Evolutionary conservation across 1,140 invertebrate genomes (phyloP).

Genomic region (Saxidomus purpurata): DNA sequence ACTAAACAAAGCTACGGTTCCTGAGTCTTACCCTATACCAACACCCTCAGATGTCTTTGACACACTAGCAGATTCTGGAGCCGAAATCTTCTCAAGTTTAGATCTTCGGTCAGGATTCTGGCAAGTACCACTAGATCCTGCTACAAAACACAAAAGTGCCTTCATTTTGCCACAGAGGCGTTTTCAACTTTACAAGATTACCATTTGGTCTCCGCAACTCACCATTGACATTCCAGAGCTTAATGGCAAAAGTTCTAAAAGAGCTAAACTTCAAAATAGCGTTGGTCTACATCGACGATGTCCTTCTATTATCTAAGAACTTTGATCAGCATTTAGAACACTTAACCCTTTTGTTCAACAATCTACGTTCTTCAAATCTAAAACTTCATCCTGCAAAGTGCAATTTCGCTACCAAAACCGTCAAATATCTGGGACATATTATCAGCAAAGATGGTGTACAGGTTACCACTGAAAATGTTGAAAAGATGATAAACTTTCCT

Average conservation of each 20-base stretch:
- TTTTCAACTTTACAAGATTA: constrained; percentile 65
- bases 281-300: constrained; percentile 65
- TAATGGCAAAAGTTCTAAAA: constrained; percentile 53
- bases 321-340: constrained; percentile 62
- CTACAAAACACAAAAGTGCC: constrained; percentile 67
- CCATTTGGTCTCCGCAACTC: constrained; percentile 62
- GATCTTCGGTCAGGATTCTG: constrained; percentile 66
- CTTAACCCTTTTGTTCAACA: constrained; percentile 11
- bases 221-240: constrained; percentile 37
- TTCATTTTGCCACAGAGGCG: constrained; percentile 70
- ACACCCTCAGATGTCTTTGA: constrained; percentile 69
- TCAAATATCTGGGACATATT: not conserved
- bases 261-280: constrained; percentile 64
- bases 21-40: constrained; percentile 62
- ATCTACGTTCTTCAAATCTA: constrained; percentile 25
- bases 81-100: constrained; percentile 53
- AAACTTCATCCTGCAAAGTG: constrained; percentile 74
- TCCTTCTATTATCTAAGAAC: constrained; percentile 51
- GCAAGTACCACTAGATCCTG: constrained; percentile 64
- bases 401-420: not conserved
- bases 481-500: not conserved
- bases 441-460: not conserved
- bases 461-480: not conserved
- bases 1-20: constrained; percentile 64
- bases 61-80: constrained; percentile 53